Evolutionary conservation across 1,140 invertebrate genomes (phyloP).

Genomic region (Formica selysi): DNA sequence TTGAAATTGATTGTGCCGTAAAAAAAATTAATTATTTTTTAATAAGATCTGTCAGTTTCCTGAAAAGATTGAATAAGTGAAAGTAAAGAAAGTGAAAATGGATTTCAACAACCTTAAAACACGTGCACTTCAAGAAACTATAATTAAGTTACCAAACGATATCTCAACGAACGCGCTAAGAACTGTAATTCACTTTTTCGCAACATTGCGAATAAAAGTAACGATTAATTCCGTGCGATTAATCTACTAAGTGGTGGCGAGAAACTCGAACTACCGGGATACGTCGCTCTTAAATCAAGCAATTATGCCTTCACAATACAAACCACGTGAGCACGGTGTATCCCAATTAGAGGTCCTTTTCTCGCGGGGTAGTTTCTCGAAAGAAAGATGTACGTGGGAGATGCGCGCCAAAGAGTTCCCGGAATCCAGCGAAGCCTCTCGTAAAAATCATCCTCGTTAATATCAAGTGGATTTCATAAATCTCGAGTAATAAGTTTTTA

Average conservation of each 20-base stretch:
- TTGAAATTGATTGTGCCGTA: too few relatives aligned
- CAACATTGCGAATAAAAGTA: slow-evolving; percentile 46
- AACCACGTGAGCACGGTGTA: neutral
- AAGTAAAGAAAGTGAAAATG: slow-evolving; percentile 52
- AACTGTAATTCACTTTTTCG: slow-evolving; percentile 49
- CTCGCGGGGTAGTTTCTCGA: neutral
- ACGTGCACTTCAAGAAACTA: slow-evolving; percentile 27
- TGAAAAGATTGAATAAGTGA: slow-evolving; percentile 15
- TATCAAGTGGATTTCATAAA: slow-evolving; percentile 67
- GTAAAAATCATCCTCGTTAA: slow-evolving; percentile 67
- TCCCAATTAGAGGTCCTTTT: slow-evolving; percentile 13
- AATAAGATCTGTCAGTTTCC: slow-evolving; percentile 28
- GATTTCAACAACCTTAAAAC: slow-evolving; percentile 31
- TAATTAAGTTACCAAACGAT: slow-evolving; percentile 57
- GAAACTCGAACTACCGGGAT: slow-evolving; percentile 22
- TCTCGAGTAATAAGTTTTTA: slow-evolving; percentile 71
- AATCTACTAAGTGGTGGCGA: slow-evolving; percentile 28
- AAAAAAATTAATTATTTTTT: slow-evolving; percentile 21
- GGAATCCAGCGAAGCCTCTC: slow-evolving; percentile 68
- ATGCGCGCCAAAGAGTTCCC: slow-evolving; percentile 45
- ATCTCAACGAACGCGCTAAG: slow-evolving; percentile 43
- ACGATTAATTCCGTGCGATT: slow-evolving; percentile 21
- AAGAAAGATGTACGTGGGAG: neutral
- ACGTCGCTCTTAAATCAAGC: slow-evolving; percentile 47
- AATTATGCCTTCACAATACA: slow-evolving; percentile 37